Percentiles rank a stretch among this genome's conserved stretches.
phyloP scores from a whole-genome alignment of 2,888 invertebrate genomes.

The Eupithecia subfuscata region DNA sequence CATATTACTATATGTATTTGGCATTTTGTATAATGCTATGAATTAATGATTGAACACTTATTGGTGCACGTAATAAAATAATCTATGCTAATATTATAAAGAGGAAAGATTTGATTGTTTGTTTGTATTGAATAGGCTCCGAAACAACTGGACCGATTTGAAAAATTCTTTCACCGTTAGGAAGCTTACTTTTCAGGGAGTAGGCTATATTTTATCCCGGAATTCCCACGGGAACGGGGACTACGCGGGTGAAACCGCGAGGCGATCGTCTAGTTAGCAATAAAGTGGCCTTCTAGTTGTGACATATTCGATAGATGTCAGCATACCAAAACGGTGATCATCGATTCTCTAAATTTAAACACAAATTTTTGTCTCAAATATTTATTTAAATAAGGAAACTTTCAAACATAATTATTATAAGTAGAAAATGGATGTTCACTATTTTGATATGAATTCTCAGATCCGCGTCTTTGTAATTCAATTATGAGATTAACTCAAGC shows the following conservation, averaged over 20 bases:
- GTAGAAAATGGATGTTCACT: background rate
- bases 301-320: background rate
- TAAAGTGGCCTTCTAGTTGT: background rate
- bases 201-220: too few relatives aligned
- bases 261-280: too few relatives aligned
- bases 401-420: background rate
- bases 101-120: too few relatives aligned
- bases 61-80: too few relatives aligned
- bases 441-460: background rate
- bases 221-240: too few relatives aligned
- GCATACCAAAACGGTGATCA: background rate
- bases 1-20: background rate
- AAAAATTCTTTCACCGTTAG: too few relatives aligned
- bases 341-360: background rate
- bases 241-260: too few relatives aligned
- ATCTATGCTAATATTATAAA: too few relatives aligned
- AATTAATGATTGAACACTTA: too few relatives aligned
- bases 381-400: background rate
- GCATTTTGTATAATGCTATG: background rate
- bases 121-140: too few relatives aligned
- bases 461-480: background rate
- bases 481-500: background rate
- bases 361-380: background rate
- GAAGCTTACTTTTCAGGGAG: too few relatives aligned
- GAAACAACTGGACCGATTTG: too few relatives aligned